phyloP scores from a whole-genome alignment of 1,140 invertebrate genomes.

The Subanguina moxae region DNA sequence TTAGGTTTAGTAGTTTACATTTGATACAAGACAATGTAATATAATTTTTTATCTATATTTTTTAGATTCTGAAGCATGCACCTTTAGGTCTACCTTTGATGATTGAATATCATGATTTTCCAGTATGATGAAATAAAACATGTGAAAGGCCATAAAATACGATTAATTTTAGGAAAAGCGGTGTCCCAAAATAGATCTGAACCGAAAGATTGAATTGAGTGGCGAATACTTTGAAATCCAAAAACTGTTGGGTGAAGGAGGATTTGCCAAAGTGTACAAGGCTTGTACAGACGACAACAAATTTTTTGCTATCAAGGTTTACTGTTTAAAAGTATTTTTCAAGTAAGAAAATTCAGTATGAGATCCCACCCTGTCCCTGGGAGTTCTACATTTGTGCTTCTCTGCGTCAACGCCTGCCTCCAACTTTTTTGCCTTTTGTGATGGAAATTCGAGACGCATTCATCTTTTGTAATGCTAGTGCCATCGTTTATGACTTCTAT shows the following conservation, averaged over 20 bases:
- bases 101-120: slow-evolving; percentile 25
- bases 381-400: slow-evolving; percentile 42
- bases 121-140: slow-evolving; percentile 2
- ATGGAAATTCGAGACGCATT: slow-evolving; percentile 33
- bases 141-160: not conserved
- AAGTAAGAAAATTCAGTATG: slow-evolving; percentile 30
- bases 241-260: slow-evolving; percentile 36
- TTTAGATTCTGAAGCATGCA: slow-evolving; percentile 12
- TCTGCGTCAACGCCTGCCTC: slow-evolving; percentile 5
- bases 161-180: slow-evolving; percentile 24
- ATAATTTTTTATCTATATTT: no score
- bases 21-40: no score
- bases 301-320: slow-evolving; percentile 36
- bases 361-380: slow-evolving; percentile 38
- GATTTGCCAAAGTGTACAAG: slow-evolving; percentile 41
- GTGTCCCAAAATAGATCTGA: slow-evolving; percentile 26
- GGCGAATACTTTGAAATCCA: slow-evolving; percentile 37
- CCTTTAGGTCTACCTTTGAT: slow-evolving; percentile 11
- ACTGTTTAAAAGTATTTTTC: not conserved
- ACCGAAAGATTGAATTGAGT: slow-evolving; percentile 22
- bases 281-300: slow-evolving; percentile 27
- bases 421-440: slow-evolving; percentile 20
- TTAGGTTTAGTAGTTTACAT: no score
- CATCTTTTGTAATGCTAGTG: slow-evolving; percentile 23
- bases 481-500: slow-evolving; percentile 41